Percentiles rank a stretch among this genome's conserved stretches.
Evolutionary conservation across 2,113 vertebrate species (phyloP).

Genomic region (Passer montanus): DNA sequence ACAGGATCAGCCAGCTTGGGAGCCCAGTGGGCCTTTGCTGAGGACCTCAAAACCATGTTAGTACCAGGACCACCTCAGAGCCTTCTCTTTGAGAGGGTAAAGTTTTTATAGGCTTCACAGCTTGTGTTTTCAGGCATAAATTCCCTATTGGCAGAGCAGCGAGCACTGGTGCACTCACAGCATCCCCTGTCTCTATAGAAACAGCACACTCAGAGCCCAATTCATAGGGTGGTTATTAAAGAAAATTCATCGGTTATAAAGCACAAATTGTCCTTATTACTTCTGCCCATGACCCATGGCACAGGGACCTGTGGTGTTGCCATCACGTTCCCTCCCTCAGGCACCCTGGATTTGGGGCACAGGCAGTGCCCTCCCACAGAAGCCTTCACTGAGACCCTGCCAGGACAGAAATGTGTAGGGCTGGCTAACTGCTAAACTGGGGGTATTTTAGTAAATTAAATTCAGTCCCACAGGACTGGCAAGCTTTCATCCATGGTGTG

Average conservation of each 20-base stretch:
- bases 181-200: not conserved
- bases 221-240: not conserved
- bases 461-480: not conserved
- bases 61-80: not conserved
- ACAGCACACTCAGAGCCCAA: not conserved
- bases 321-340: not conserved
- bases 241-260: not conserved
- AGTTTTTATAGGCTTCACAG: not conserved
- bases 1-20: not conserved
- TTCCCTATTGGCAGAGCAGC: not conserved
- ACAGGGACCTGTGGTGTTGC: too few species aligned
- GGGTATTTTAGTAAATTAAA: not conserved
- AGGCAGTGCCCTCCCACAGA: not conserved
- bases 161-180: fast-evolving
- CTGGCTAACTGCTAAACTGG: not conserved
- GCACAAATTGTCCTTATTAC: not conserved
- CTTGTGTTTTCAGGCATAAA: not conserved
- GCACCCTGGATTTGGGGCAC: not conserved
- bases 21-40: not conserved
- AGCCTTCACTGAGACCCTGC: not conserved
- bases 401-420: not conserved
- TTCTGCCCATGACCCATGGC: not conserved
- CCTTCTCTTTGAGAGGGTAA: not conserved
- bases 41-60: not conserved
- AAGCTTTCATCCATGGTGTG: fast-evolving